These are phyloP conservation scores for Apteryx mantelli DNA, from an alignment of 2,113 vertebrate genomes.

Conservation along the genomic window DNA sequence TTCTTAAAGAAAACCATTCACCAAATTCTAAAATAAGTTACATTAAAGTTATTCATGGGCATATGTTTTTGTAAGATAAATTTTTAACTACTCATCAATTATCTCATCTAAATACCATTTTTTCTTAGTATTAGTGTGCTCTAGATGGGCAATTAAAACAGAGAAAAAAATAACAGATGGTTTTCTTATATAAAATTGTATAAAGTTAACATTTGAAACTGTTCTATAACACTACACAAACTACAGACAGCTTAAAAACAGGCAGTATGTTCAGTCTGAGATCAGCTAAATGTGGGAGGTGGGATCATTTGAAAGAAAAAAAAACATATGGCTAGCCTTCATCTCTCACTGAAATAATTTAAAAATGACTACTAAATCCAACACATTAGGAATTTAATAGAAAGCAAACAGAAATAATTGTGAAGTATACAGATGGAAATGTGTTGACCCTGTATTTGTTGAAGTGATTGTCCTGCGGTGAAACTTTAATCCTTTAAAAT, in stretches of 20 bases:
- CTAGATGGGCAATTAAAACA: neutral
- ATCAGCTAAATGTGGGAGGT: neutral
- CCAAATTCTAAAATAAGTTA: neutral
- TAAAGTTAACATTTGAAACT: neutral
- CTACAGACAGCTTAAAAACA: neutral
- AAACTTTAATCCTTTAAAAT: slow-evolving; percentile 26
- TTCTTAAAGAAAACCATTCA: neutral
- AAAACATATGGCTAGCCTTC: neutral
- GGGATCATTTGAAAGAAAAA: slow-evolving; percentile 9
- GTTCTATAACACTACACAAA: neutral
- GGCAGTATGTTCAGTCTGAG: neutral
- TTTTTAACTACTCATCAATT: neutral
- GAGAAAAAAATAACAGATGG: neutral
- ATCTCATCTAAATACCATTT: neutral
- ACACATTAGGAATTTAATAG: neutral
- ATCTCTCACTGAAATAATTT: neutral
- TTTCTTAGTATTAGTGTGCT: neutral
- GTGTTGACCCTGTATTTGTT: neutral
- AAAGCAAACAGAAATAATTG: slow-evolving; percentile 32
- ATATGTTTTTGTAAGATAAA: neutral
- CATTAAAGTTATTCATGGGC: neutral
- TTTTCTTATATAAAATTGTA: neutral
- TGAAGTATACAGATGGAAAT: neutral
- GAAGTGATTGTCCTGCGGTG: slow-evolving; percentile 3
- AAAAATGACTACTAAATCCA: neutral